phyloP scores from a whole-genome alignment of 2,797 vertebrate genomes.

The Potorous gilbertii region DNA sequence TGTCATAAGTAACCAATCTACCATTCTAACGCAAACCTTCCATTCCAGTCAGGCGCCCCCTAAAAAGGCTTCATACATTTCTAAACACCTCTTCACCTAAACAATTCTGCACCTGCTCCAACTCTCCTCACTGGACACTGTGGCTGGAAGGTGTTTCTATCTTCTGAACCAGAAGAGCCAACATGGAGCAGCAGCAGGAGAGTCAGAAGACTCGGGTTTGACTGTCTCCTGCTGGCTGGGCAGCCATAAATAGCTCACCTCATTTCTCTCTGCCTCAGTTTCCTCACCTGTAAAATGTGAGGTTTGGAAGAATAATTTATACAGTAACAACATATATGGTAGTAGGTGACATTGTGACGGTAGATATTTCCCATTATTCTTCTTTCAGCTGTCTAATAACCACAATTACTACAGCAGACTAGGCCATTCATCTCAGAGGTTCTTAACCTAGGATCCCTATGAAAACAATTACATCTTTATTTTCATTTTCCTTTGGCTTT shows the following conservation, averaged over 20 bases:
- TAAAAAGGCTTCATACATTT: not conserved
- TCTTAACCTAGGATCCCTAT: not conserved
- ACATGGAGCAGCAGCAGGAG: not conserved
- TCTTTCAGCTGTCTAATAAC: constrained; percentile 21
- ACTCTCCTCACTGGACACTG: not conserved
- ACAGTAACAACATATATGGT: not conserved
- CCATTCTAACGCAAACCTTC: not conserved
- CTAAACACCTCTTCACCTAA: not conserved
- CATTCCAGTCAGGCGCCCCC: not conserved
- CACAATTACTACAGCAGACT: constrained; percentile 1
- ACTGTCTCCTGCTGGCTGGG: not conserved
- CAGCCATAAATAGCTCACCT: not conserved
- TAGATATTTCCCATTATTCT: not conserved
- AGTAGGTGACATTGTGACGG: not conserved
- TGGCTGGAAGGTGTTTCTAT: not conserved
- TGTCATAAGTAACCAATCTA: not conserved
- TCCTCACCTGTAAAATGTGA: not conserved
- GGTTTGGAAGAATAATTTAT: not conserved
- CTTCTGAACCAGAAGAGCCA: not conserved
- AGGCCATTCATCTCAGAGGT: not conserved
- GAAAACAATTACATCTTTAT: not conserved
- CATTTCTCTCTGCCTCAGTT: not conserved
- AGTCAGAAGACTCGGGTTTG: not conserved
- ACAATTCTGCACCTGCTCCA: not conserved
- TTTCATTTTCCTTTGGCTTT: not conserved